Base-by-base conservation (phyloP, 53 echinoderm and acorn worm genomes). In the Mesocentrotus franciscanus region DNA sequence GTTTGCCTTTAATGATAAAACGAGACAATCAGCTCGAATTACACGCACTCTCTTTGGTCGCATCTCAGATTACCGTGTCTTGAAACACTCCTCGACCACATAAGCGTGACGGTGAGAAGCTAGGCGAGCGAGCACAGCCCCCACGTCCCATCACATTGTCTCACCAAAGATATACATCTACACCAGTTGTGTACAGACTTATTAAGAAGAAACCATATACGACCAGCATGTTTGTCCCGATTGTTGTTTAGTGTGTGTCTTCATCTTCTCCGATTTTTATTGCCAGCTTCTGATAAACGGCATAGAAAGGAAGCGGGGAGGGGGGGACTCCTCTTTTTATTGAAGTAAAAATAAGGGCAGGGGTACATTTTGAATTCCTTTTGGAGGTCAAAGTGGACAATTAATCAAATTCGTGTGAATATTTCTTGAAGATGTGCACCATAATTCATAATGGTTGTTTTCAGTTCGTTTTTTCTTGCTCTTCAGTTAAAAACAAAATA, bases 1-100 rank as follows among this genome's bases (percentile, higher is more conserved):
- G 66, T 66, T 66, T 62, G 62, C 64, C 91, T 91, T 91, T 91
- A 91, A 91, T 91, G 91, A 91, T 68, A 68, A 62, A 68, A 91
- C 93, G 71, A 72, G 93, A 92, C 93, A 71, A 74, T 74, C 72
- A 68, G 29, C 93, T 92, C 93, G 93, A 39, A 71, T 92, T 92
- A 92, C 93, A 66, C 68, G 27, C 72, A 56, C 72, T 92, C 93
- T 92, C 75, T 74, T 27, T 56, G 93, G 56, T 27, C 22, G 75
- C 72, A 87, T 92, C 93, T 92, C 71, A 8, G 76, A 56, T 92
- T 92, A 91, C 93, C 93, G 29, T 92, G 34, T 42, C 93, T 55
- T 56, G 29, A 74, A 74, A 92, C 93, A 72, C 93, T 92, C 42
- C 75, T 71, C 16, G 35, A 92, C 93, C 93, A 92, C 57, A 74